Conservation (phyloP, 2,797 vertebrate species). For the Sphenopsis melanotis region DNA sequence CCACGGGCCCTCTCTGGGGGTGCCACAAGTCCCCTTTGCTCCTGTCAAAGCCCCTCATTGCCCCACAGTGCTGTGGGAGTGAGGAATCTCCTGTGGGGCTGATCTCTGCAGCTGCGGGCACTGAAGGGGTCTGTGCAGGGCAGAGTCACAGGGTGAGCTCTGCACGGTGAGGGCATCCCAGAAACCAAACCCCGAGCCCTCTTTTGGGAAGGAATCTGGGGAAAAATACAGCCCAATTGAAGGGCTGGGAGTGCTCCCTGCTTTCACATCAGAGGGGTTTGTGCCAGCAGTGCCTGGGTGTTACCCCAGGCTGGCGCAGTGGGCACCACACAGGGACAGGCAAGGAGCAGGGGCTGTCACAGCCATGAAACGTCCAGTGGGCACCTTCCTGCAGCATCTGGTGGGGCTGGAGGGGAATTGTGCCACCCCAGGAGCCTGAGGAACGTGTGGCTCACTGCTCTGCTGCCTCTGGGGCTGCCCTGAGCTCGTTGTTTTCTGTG, state of each 20-base stretch:
- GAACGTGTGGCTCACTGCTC: not conserved
- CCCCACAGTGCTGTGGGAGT: not conserved
- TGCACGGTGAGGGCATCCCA: too few species aligned
- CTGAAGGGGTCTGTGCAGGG: not conserved
- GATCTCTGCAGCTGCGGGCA: fast-evolving
- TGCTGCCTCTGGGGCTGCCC: not conserved
- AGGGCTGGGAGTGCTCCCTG: not conserved
- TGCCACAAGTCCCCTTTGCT: not conserved
- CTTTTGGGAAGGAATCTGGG: not conserved
- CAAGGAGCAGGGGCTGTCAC: not conserved
- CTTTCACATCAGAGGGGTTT: not conserved
- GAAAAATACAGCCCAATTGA: not conserved
- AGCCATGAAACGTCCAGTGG: fast-evolving
- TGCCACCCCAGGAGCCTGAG: not conserved
- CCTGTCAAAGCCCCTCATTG: not conserved
- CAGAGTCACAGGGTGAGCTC: not conserved
- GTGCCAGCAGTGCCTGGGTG: not conserved
- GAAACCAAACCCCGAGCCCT: not conserved
- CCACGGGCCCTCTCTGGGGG: not conserved
- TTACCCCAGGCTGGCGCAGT: fast-evolving
- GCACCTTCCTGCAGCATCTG: not conserved
- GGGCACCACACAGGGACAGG: not conserved
- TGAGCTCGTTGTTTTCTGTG: fast-evolving
- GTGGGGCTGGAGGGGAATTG: not conserved
- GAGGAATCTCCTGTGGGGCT: not conserved